A percentile compares a stretch with the other conserved stretches of the same genome.
These are phyloP conservation scores for Pholis gunnellus DNA, from an alignment of 2,113 vertebrate species.

Conservation along the genomic window DNA sequence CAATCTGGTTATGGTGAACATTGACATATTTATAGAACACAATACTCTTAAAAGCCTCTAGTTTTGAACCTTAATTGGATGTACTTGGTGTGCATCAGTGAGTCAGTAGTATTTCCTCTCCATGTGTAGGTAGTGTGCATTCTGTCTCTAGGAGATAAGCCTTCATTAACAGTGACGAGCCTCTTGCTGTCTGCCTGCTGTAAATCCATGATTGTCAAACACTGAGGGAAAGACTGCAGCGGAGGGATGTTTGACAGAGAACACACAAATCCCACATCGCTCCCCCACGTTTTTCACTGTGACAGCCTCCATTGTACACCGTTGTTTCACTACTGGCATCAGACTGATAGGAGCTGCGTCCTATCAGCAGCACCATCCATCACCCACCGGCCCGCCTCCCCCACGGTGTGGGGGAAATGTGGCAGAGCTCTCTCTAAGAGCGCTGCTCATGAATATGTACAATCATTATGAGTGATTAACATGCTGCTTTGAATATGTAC, in stretches of 20 bases:
- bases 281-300: conserved; percentile 56
- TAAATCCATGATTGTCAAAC: conserved; percentile 49
- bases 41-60: neutral
- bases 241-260: conserved; percentile 51
- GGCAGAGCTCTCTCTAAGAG: conserved; percentile 67
- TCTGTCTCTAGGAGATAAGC: conserved; percentile 72
- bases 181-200: conserved; percentile 50
- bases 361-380: conserved; percentile 67
- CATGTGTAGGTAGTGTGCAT: conserved; percentile 53
- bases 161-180: conserved; percentile 60
- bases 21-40: neutral
- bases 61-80: conserved; percentile 23
- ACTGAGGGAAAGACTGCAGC: conserved; percentile 31
- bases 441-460: conserved; percentile 83
- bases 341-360: conserved; percentile 55
- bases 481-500: conserved; percentile 82
- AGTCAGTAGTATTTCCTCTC: conserved; percentile 47
- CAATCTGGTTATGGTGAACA: neutral
- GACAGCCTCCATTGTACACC: conserved; percentile 59
- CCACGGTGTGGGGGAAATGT: conserved; percentile 64
- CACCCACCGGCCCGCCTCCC: conserved; percentile 66
- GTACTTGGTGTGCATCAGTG: conserved; percentile 20
- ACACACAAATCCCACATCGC: conserved; percentile 63
- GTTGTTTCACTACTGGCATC: conserved; percentile 55
- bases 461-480: conserved; percentile 82